phyloP scores from a whole-genome alignment of 1,140 invertebrate genomes.

The Drosophila nasuta region DNA sequence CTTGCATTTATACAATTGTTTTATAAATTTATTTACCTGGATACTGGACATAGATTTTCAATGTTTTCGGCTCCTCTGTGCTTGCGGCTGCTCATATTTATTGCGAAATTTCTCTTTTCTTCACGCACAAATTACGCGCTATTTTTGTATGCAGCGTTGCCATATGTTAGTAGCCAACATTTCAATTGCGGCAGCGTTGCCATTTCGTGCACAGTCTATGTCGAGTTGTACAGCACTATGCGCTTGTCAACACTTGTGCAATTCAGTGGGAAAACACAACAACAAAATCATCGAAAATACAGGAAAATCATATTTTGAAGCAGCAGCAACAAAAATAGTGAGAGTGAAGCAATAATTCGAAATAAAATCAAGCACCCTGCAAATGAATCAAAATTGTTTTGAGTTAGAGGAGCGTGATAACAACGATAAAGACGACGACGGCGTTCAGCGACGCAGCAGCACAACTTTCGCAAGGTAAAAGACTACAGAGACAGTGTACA shows the following conservation, averaged over 20 bases:
- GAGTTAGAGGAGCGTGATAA: slow-evolving; percentile 23
- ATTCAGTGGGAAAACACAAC: slow-evolving; percentile 41
- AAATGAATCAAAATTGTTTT: slow-evolving; percentile 30
- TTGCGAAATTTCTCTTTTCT: slow-evolving; percentile 44
- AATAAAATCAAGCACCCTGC: slow-evolving; percentile 16
- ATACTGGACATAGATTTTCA: slow-evolving; percentile 79
- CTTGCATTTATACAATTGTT: neutral
- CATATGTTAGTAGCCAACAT: slow-evolving; percentile 15
- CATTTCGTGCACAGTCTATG: neutral
- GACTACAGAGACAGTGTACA: neutral
- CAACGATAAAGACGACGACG: slow-evolving; percentile 33
- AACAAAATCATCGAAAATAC: slow-evolving; percentile 32
- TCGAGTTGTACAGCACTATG: slow-evolving; percentile 5
- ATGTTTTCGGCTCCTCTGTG: slow-evolving; percentile 73
- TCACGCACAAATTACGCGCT: slow-evolving; percentile 71
- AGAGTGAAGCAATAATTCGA: slow-evolving; percentile 6
- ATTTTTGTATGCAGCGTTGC: slow-evolving; percentile 54
- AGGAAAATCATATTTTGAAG: slow-evolving; percentile 23
- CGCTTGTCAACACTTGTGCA: slow-evolving; percentile 24
- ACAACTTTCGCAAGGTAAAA: slow-evolving; percentile 34
- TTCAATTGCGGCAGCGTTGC: neutral
- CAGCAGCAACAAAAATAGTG: neutral
- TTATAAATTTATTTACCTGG: slow-evolving; percentile 61
- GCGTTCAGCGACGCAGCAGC: slow-evolving; percentile 16
- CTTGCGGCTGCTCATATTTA: slow-evolving; percentile 78